A percentile compares a stretch with the other conserved stretches of the same genome.
Conservation (phyloP, 2,888 invertebrate species). For the Lumbricus terrestris region DNA sequence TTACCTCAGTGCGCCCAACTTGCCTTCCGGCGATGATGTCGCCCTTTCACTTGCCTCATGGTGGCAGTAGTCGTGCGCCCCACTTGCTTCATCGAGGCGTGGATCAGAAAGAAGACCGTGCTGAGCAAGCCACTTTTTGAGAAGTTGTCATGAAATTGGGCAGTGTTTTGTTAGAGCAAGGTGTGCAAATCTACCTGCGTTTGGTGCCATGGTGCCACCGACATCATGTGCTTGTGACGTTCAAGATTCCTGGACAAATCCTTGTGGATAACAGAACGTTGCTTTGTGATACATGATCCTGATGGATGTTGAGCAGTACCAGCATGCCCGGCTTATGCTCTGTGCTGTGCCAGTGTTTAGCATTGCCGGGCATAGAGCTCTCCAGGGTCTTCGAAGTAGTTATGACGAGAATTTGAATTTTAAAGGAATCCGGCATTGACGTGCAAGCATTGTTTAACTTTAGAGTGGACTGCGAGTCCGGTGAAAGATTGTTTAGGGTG, state of each 20-base stretch:
- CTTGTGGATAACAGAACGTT: not conserved
- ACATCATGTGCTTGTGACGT: not conserved
- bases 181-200: not conserved
- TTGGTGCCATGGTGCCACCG: not conserved
- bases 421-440: not conserved
- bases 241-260: not conserved
- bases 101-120: not conserved
- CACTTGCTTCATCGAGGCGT: not conserved
- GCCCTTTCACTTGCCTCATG: not conserved
- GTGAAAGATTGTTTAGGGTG: not conserved
- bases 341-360: not conserved
- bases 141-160: not conserved
- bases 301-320: not conserved
- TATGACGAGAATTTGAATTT: not conserved
- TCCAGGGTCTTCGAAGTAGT: not conserved
- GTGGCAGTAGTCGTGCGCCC: not conserved
- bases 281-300: not conserved
- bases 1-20: conserved; percentile 3
- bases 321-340: not conserved
- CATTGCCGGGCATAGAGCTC: not conserved
- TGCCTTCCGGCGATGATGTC: not conserved
- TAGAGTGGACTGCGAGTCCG: not conserved
- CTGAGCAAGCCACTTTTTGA: not conserved
- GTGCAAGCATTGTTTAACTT: not conserved
- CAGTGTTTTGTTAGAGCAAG: not conserved